These are phyloP conservation scores for Pammene aurita DNA, from an alignment of 2,888 invertebrate genomes.

Conservation along the genomic window DNA sequence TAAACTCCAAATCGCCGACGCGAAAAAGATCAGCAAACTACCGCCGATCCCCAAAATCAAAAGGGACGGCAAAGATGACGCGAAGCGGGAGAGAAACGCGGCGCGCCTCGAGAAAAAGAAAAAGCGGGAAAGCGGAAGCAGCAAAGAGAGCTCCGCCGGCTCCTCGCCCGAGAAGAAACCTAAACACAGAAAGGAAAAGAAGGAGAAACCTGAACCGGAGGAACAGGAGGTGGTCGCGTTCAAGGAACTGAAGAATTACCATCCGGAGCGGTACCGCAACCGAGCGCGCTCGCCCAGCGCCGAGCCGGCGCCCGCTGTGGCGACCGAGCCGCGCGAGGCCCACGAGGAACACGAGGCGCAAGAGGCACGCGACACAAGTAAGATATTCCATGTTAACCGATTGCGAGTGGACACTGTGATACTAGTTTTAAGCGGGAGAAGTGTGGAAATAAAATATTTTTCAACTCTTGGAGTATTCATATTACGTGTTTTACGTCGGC, in stretches of 20 bases:
- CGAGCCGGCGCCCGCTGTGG: conserved; percentile 55
- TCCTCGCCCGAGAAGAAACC: conserved; percentile 60
- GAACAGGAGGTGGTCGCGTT: conserved; percentile 67
- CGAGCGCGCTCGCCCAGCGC: conserved; percentile 84
- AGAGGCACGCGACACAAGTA: conserved; percentile 68
- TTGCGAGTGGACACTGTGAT: conserved; percentile 62
- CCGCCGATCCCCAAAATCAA: conserved; percentile 75
- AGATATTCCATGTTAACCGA: conserved; percentile 69
- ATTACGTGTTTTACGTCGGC: conserved; percentile 64
- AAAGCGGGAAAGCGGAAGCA: conserved; percentile 45
- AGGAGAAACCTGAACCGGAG: conserved; percentile 48
- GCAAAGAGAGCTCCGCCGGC: conserved; percentile 47
- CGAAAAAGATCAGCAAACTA: conserved; percentile 67
- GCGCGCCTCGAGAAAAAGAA: conserved; percentile 50
- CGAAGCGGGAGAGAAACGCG: conserved; percentile 55
- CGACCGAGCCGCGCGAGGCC: conserved; percentile 44
- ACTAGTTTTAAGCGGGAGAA: conserved; percentile 66
- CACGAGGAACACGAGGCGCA: neutral
- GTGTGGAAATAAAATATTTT: conserved; percentile 78
- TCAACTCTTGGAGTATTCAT: conserved; percentile 76
- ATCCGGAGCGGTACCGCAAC: conserved; percentile 86
- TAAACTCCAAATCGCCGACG: conserved; percentile 57
- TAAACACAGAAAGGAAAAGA: conserved; percentile 49
- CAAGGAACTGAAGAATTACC: conserved; percentile 83
- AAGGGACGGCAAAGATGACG: conserved; percentile 50